Evolutionary conservation across 1,140 invertebrate genomes (phyloP).

Genomic region (Coelopa frigida): DNA sequence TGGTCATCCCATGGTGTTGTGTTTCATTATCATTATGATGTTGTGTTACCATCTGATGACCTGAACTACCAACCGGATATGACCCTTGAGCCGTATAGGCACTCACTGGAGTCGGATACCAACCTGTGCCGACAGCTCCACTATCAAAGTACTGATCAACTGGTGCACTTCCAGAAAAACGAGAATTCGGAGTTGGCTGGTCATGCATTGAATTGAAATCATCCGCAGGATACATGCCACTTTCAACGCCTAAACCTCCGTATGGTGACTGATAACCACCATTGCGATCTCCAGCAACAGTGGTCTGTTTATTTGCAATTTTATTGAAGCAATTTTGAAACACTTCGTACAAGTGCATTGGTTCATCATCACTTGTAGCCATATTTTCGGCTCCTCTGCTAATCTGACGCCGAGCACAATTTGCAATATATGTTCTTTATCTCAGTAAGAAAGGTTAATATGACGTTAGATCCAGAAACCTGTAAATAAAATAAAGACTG

Average conservation of each 20-base stretch:
- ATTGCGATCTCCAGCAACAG: constrained; percentile 68
- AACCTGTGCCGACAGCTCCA: constrained; percentile 22
- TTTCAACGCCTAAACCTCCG: constrained; percentile 70
- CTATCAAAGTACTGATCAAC: constrained; percentile 43
- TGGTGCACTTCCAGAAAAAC: constrained; percentile 60
- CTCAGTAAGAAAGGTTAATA: too few species aligned
- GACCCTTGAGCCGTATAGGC: constrained; percentile 22
- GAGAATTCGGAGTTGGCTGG: constrained; percentile 43
- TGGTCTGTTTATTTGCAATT: constrained; percentile 86
- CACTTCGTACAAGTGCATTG: constrained; percentile 91
- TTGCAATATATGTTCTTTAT: neutral
- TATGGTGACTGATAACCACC: constrained; percentile 71
- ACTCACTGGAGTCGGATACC: constrained; percentile 37
- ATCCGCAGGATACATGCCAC: constrained; percentile 82
- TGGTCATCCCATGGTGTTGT: constrained; percentile 15
- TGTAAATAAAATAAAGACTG: too few species aligned
- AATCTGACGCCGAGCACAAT: neutral
- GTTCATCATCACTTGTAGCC: constrained; percentile 94
- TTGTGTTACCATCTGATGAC: constrained; percentile 29
- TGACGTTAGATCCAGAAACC: too few species aligned
- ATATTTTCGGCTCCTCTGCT: too few species aligned
- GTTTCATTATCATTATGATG: constrained; percentile 34
- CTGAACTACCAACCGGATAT: constrained; percentile 33
- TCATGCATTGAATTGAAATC: constrained; percentile 63
- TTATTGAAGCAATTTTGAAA: constrained; percentile 98